These are phyloP conservation scores for Callyntrura guangdongensis DNA, from an alignment of 2,888 invertebrate genomes.

Conservation along the genomic window DNA sequence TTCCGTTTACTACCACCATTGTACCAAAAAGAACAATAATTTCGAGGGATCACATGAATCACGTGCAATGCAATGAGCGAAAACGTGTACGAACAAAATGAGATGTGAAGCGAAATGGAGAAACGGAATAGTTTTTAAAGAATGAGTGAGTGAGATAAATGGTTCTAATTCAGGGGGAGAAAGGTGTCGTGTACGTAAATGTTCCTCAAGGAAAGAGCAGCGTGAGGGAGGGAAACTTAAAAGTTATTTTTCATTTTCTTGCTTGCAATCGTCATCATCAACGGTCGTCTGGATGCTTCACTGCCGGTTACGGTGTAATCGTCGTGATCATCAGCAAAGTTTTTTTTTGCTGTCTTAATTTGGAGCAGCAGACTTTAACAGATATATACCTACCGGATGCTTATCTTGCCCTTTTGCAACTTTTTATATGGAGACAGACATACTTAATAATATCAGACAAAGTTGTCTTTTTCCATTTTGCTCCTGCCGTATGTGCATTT, in stretches of 20 bases:
- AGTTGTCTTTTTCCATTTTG: not conserved
- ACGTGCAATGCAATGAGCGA: not conserved
- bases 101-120: not conserved
- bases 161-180: constrained; percentile 32
- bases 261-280: not conserved
- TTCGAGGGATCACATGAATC: no score
- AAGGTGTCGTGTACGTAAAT: constrained; percentile 24
- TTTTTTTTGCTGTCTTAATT: constrained; percentile 39
- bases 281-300: not conserved
- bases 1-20: not conserved
- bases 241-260: constrained; percentile 60
- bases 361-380: constrained; percentile 12
- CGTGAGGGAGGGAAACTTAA: constrained; percentile 25
- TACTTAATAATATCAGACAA: no score
- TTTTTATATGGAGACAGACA: not conserved
- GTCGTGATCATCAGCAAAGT: not conserved
- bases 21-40: not conserved
- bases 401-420: not conserved
- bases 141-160: constrained; percentile 61
- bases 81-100: not conserved
- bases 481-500: not conserved
- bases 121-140: constrained; percentile 13
- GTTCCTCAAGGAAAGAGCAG: not conserved
- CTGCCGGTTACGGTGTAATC: not conserved
- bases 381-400: not conserved